Conservation (phyloP, 2,797 vertebrate genomes). For the Acestrorhynchus altus region DNA sequence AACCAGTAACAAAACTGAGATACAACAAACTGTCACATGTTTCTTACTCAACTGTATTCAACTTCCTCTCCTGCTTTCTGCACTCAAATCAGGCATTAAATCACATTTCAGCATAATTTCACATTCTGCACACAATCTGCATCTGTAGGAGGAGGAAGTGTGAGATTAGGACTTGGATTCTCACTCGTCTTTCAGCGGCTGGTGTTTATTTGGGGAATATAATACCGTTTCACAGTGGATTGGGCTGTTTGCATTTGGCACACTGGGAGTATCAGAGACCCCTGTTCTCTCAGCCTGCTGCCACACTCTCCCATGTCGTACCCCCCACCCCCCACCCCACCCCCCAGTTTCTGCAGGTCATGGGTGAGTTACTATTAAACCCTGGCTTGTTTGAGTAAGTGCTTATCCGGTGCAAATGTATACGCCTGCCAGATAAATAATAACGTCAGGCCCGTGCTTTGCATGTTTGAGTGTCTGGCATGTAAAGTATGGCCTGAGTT, state of each 20-base stretch:
- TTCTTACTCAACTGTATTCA: neutral
- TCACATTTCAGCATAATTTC: conserved; percentile 12
- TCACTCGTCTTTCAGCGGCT: conserved; percentile 36
- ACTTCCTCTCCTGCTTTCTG: conserved; percentile 21
- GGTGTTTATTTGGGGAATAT: conserved; percentile 47
- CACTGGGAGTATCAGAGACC: conserved; percentile 45
- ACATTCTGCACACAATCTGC: neutral
- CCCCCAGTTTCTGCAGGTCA: conserved; percentile 25
- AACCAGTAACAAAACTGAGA: neutral
- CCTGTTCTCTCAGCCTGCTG: conserved; percentile 5
- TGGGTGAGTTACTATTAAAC: conserved; percentile 49
- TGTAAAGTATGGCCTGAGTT: conserved; percentile 20
- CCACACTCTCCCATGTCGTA: conserved; percentile 27
- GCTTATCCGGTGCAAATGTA: conserved; percentile 5
- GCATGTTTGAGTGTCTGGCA: conserved; percentile 33
- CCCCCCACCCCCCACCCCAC: conserved; percentile 16
- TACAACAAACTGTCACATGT: neutral
- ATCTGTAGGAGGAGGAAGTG: conserved; percentile 31
- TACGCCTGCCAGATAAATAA: conserved; percentile 40
- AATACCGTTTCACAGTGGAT: conserved; percentile 34
- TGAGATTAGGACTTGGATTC: conserved; percentile 14
- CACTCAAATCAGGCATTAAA: conserved; percentile 6
- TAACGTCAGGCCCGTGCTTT: conserved; percentile 25
- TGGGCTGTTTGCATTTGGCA: conserved; percentile 32
- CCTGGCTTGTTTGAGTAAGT: conserved; percentile 41